Evolutionary conservation across 23 tunicate species (phyloP), one percentile per base, ranked within the genome.

Genomic region (Trididemnum nubilum): DNA sequence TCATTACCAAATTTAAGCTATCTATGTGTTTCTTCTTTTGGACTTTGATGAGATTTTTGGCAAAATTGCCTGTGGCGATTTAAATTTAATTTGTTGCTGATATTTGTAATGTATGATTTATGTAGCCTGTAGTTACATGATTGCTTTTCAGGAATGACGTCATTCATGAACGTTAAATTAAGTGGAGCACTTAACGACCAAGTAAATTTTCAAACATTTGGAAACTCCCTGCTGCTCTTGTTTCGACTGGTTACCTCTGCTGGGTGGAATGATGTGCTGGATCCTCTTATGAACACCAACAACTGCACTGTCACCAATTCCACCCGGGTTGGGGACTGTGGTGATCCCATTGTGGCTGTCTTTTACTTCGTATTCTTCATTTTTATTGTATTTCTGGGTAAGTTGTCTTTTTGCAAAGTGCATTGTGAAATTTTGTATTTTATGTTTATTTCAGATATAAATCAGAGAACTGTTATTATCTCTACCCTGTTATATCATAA

Each of bases 241-340:
- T 92, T 92, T 77, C 92, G 97, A 31, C 58, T 92, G 77, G 86
- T 94, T 63, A 94, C 94, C 1, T 88, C 94, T 3, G 98, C 94
- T 57, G 98, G 98, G 1, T 94, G 98, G 98, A 94, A 94, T 81
- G 98, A 94, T 70, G 90, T 94, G 21, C 82, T 94, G 31, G 98
- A 94, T n/a, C 98, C 98, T 0, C 73, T 94, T 0, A 94, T 88
- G 93, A 87, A 94, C 67, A 77, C 82, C 18, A 60, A 73, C 7
- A 88, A 82, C 70, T 91, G 91, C 75, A 80, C 78, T 0, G 28
- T 27, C 26, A 5, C 75, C 25, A 35, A 21, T 0, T 49, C 49
- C 2, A 35, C 39, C 19, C 19, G 30, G 29, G 69, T 82, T 9
- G 76, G 66, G 19, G 81, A 85, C 63, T 94, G 98, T 50, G 98